Evolutionary conservation across 2,888 invertebrate species (phyloP).

Genomic region (Panopea generosa): DNA sequence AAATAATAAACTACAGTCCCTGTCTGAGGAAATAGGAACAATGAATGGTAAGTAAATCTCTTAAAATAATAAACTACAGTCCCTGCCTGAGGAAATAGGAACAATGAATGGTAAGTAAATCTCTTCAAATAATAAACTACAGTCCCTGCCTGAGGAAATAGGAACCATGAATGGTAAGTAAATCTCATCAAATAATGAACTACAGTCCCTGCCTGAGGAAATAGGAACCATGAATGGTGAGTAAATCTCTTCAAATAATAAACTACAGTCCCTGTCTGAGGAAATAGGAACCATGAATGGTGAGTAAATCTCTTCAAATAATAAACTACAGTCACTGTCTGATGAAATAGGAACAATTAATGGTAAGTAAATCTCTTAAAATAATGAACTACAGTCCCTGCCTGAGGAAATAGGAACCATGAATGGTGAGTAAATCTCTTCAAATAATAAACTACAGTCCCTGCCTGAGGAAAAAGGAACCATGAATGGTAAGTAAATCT

Average conservation of each 20-base stretch:
- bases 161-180: conserved; percentile 86
- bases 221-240: conserved; percentile 88
- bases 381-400: conserved; percentile 88
- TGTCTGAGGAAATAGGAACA: conserved; percentile 91
- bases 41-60: conserved; percentile 86
- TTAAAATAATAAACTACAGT: conserved; percentile 87
- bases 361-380: conserved; percentile 81
- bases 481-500: conserved; percentile 73
- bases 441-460: neutral
- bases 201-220: conserved; percentile 91
- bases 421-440: conserved; percentile 84
- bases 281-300: too few species aligned
- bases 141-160: conserved; percentile 91
- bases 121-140: conserved; percentile 86
- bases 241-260: neutral
- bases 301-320: too few species aligned
- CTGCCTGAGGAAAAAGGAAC: too few species aligned
- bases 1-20: conserved; percentile 87
- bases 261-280: too few species aligned
- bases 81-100: conserved; percentile 91
- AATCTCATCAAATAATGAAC: conserved; percentile 86
- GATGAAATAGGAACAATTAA: too few species aligned
- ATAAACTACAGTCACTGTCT: too few species aligned
- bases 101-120: conserved; percentile 87
- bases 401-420: conserved; percentile 91